Percentiles rank a stretch among this genome's conserved stretches.
Conservation (phyloP, 2,888 invertebrate genomes). For the Blera fallax region DNA sequence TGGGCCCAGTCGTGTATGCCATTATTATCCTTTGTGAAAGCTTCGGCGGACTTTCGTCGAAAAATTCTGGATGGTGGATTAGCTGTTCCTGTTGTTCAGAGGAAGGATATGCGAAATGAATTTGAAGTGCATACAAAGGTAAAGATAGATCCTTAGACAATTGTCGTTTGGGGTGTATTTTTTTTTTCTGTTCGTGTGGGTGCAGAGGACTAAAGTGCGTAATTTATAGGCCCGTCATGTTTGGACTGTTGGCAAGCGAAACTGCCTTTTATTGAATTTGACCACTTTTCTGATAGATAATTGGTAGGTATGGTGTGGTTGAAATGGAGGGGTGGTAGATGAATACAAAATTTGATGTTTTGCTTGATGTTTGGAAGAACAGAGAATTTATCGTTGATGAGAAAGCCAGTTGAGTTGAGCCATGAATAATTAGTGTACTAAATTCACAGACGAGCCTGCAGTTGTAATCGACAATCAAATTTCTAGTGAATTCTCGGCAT, state of each 20-base stretch:
- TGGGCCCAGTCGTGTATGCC: slow-evolving; percentile 28
- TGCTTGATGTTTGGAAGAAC: too few species aligned
- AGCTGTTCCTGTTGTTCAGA: slow-evolving; percentile 1
- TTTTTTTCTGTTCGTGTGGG: not conserved
- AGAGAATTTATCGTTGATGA: not conserved
- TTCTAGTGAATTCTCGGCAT: too few species aligned
- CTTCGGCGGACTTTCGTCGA: slow-evolving; percentile 18
- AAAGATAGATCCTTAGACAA: slow-evolving; percentile 1
- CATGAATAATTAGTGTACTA: not conserved
- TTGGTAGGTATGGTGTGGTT: not conserved
- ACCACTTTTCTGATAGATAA: not conserved
- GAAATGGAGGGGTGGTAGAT: not conserved
- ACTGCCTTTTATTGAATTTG: not conserved
- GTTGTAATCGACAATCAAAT: too few species aligned
- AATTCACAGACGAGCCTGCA: too few species aligned
- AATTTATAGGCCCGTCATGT: slow-evolving; percentile 12
- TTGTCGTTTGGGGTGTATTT: not conserved
- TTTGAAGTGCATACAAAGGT: not conserved
- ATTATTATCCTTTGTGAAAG: slow-evolving; percentile 49
- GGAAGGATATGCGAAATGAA: slow-evolving; percentile 4
- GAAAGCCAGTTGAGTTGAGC: not conserved
- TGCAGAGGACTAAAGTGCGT: not conserved
- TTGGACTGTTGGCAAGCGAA: not conserved
- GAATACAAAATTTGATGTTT: too few species aligned
- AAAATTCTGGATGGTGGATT: slow-evolving; percentile 22